A percentile compares a stretch with the other conserved stretches of the same genome.
Conservation (phyloP, 2,888 invertebrate species). For the Tortricodes alternella region DNA sequence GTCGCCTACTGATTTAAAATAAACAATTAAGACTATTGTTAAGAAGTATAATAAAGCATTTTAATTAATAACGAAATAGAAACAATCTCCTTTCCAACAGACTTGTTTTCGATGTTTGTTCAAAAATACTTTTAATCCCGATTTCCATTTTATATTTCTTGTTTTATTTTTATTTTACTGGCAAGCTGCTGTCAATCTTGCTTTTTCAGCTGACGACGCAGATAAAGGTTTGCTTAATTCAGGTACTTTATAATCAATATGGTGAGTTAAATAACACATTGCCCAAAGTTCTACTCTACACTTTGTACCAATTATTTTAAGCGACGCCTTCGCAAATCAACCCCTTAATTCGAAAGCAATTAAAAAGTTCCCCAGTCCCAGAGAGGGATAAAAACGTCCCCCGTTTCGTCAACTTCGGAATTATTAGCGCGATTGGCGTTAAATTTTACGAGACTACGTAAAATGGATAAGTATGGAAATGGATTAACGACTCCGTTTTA, state of each 20-base stretch:
- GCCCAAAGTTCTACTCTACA: slow-evolving; percentile 12
- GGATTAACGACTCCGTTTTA: not conserved
- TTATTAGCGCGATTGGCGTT: slow-evolving; percentile 17
- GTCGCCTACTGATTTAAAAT: too few relatives aligned
- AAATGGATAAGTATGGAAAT: slow-evolving; percentile 9
- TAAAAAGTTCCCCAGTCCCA: slow-evolving; percentile 20
- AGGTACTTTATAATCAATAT: not conserved
- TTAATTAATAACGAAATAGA: too few relatives aligned
- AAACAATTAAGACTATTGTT: too few relatives aligned
- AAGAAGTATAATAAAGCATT: too few relatives aligned
- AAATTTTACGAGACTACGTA: slow-evolving; percentile 13
- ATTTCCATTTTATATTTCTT: too few relatives aligned
- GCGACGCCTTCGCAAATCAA: slow-evolving; percentile 28
- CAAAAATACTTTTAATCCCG: too few relatives aligned
- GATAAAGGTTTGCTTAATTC: not conserved
- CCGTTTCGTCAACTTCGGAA: slow-evolving; percentile 9
- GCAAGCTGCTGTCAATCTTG: too few relatives aligned
- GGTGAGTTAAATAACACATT: slow-evolving; percentile 5
- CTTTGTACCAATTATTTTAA: slow-evolving; percentile 28
- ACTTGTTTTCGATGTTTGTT: too few relatives aligned
- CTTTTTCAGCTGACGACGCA: too few relatives aligned
- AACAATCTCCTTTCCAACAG: too few relatives aligned
- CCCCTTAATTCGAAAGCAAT: slow-evolving; percentile 30
- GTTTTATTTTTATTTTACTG: too few relatives aligned
- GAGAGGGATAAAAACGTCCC: slow-evolving; percentile 17